These are phyloP conservation scores for Tupaia chinensis DNA, from an alignment of 2,113 vertebrate genomes.

Conservation along the genomic window DNA sequence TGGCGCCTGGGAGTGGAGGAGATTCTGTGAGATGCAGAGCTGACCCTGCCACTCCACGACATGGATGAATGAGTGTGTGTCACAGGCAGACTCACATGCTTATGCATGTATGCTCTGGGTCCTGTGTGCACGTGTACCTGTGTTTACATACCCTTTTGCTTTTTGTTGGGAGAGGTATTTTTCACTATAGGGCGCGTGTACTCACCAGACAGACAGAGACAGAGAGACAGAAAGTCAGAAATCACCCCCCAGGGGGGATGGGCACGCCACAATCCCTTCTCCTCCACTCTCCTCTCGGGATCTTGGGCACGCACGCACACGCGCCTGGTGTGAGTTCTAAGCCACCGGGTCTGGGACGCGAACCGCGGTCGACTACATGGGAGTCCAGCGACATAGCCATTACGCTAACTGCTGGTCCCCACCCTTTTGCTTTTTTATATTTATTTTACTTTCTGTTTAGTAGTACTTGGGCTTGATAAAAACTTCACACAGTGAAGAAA, in stretches of 20 bases:
- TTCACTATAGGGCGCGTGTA: no score
- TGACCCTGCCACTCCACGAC: neutral
- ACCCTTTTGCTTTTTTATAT: neutral
- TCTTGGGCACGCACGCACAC: no score
- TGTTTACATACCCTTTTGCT: neutral
- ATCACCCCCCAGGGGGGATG: no score
- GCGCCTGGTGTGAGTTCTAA: no score
- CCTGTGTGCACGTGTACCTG: neutral
- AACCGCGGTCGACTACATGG: no score
- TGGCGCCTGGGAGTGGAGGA: neutral
- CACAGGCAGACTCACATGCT: neutral
- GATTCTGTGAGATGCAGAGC: neutral
- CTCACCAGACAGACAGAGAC: no score
- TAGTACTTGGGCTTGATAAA: neutral
- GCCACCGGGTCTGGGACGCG: no score
- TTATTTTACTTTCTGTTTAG: neutral
- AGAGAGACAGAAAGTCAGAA: no score
- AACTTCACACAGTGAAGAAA: slow-evolving; percentile 5
- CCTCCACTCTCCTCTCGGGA: no score
- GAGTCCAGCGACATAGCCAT: no score
- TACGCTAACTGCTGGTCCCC: no score
- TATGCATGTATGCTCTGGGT: neutral
- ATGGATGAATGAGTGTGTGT: neutral
- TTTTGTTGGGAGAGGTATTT: neutral
- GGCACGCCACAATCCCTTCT: no score